Evolutionary conservation across 2,113 vertebrate genomes (phyloP).

Genomic region (Sinocyclocheilus maitianheensis): DNA sequence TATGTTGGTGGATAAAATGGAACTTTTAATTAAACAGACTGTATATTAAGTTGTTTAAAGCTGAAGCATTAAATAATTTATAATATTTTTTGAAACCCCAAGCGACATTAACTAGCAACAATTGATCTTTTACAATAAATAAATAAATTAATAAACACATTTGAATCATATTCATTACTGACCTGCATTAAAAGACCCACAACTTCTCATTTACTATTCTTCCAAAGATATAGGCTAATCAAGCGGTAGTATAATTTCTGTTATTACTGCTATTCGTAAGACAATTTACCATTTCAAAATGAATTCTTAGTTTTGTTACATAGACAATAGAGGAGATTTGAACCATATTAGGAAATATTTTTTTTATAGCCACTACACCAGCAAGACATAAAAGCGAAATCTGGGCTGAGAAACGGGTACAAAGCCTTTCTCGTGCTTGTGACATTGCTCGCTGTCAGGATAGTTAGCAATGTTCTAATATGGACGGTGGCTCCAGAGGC

Average conservation of each 20-base stretch:
- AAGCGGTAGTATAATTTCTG: too few species aligned
- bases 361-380: background rate
- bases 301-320: background rate
- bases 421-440: constrained; percentile 65
- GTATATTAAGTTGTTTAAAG: background rate
- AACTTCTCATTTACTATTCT: background rate
- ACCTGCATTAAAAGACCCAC: background rate
- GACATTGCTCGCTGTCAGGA: constrained; percentile 79
- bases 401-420: constrained; percentile 61
- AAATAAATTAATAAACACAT: too few species aligned
- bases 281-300: background rate
- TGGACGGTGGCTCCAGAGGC: constrained; percentile 74
- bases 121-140: background rate
- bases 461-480: constrained; percentile 81
- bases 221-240: too few species aligned
- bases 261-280: too few species aligned
- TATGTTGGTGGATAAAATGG: background rate
- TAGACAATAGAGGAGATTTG: background rate
- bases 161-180: background rate
- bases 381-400: constrained; percentile 67
- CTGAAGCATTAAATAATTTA: too few species aligned
- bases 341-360: background rate
- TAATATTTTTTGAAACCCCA: too few species aligned
- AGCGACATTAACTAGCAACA: background rate
- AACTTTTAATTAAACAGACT: background rate